phyloP scores from a whole-genome alignment of 2,797 vertebrate genomes.

The Oophaga sylvatica region DNA sequence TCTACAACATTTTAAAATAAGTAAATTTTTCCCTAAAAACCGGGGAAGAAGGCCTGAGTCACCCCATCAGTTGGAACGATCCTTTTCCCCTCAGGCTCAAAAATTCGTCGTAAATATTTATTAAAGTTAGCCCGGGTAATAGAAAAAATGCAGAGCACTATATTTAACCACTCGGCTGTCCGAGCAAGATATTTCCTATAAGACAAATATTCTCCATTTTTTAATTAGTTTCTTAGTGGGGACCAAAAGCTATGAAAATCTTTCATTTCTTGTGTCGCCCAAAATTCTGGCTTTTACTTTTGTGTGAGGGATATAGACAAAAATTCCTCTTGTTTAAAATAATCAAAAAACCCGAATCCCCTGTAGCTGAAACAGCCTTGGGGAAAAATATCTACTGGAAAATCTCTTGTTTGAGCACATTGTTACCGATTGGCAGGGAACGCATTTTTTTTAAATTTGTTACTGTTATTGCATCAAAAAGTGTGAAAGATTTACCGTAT shows the following conservation, averaged over 20 bases:
- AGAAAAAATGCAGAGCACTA: not conserved
- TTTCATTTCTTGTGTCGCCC: not conserved
- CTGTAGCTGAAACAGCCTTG: not conserved
- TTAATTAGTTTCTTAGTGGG: not conserved
- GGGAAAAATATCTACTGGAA: not conserved
- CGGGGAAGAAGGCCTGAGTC: no score
- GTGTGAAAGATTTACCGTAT: no score
- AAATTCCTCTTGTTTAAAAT: not conserved
- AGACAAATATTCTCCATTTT: not conserved
- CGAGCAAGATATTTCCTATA: not conserved
- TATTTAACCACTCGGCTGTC: not conserved
- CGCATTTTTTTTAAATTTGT: not conserved
- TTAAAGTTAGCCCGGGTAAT: constrained; percentile 27
- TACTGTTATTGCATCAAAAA: no score
- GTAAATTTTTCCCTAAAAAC: no score
- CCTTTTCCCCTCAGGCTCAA: no score
- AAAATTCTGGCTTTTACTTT: not conserved
- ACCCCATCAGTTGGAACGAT: no score
- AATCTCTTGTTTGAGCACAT: not conserved
- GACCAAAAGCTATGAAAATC: not conserved
- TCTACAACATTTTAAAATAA: no score
- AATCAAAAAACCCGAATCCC: not conserved
- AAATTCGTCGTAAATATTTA: constrained; percentile 50
- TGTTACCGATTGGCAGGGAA: not conserved
- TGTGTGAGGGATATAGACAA: not conserved